phyloP scores from a whole-genome alignment of 2,113 vertebrate species.

The Dicaeum eximium region DNA sequence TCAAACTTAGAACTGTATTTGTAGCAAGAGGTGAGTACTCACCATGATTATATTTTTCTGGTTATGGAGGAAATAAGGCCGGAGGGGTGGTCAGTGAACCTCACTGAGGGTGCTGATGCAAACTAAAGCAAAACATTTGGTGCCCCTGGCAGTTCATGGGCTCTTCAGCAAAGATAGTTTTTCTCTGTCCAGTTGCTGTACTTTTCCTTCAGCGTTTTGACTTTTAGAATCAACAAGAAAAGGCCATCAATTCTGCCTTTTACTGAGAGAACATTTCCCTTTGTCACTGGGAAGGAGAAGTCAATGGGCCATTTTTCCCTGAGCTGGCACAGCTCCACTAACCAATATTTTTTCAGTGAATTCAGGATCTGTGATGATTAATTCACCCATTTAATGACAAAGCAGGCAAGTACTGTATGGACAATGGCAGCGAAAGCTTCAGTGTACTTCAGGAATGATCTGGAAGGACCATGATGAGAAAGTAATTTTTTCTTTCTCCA shows the following conservation, averaged over 20 bases:
- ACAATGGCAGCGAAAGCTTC: background rate
- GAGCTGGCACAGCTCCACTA: background rate
- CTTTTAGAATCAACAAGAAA: background rate
- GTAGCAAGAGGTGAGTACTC: background rate
- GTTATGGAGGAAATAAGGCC: background rate
- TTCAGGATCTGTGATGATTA: background rate
- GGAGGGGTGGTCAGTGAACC: background rate
- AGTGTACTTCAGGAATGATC: background rate
- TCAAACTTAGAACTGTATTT: background rate
- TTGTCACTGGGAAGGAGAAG: background rate
- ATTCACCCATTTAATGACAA: background rate
- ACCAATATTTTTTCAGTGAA: background rate
- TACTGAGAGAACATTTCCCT: background rate
- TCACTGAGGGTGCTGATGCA: rapidly evolving
- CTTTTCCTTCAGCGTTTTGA: slow-evolving; percentile 2
- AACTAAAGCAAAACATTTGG: background rate
- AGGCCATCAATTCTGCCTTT: background rate
- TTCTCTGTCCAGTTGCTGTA: background rate
- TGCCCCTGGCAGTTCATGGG: background rate
- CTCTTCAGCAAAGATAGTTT: background rate
- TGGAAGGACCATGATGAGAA: background rate
- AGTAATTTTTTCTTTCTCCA: background rate
- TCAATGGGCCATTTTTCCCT: background rate
- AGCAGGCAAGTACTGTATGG: background rate
- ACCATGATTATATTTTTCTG: background rate